Conservation (phyloP, 2,888 invertebrate genomes). For the Mythimna impura region DNA sequence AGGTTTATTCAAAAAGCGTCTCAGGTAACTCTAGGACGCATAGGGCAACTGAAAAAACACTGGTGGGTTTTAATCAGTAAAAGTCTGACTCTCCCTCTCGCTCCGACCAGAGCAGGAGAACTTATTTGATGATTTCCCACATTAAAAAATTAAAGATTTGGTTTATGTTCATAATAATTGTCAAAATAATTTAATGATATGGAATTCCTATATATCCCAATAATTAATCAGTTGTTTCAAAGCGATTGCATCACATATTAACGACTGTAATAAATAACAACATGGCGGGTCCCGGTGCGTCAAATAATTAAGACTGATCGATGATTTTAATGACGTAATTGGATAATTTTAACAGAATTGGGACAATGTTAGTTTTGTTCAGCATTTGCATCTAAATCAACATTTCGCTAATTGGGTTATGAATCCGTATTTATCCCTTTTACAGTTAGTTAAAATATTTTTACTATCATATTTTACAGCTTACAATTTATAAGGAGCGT, state of each 20-base stretch:
- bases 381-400: slow-evolving; percentile 19
- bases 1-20: too few species aligned
- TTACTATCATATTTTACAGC: too few species aligned
- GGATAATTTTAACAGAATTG: slow-evolving; percentile 19
- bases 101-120: background rate
- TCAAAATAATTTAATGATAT: too few species aligned
- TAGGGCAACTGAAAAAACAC: background rate
- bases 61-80: background rate
- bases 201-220: background rate
- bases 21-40: too few species aligned
- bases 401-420: slow-evolving; percentile 1
- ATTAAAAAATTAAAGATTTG: background rate
- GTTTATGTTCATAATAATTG: background rate
- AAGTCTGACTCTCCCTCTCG: too few species aligned
- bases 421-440: background rate
- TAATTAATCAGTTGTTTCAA: slow-evolving; percentile 31
- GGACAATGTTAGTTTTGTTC: background rate
- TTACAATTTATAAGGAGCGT: too few species aligned
- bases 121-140: background rate
- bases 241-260: slow-evolving; percentile 26
- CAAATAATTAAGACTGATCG: slow-evolving; percentile 48
- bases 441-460: too few species aligned
- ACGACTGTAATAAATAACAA: slow-evolving; percentile 20
- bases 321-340: slow-evolving; percentile 39
- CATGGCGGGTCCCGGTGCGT: slow-evolving; percentile 23